These are phyloP conservation scores for Pachyseris speciosa DNA, from an alignment of 64 coral and sea anemone genomes.

Conservation along the genomic window DNA sequence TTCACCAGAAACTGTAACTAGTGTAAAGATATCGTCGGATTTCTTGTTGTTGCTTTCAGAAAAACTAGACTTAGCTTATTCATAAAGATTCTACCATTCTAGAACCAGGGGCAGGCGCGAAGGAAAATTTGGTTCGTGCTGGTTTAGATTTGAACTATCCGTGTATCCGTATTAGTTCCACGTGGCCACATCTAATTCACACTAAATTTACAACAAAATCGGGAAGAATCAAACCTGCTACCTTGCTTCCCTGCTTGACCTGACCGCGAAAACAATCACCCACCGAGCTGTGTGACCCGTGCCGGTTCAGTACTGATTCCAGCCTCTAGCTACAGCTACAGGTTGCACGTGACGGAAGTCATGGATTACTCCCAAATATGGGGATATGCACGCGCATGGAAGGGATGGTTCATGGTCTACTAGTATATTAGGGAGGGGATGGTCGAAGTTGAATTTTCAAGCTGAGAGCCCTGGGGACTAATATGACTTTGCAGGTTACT, in stretches of 20 bases:
- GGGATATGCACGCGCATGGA: background rate
- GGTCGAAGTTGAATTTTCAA: background rate
- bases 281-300: too few relatives aligned
- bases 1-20: too few relatives aligned
- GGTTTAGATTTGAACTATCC: too few relatives aligned
- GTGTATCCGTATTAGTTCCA: too few relatives aligned
- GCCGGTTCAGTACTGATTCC: background rate
- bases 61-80: too few relatives aligned
- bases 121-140: too few relatives aligned
- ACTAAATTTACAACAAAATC: background rate
- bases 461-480: background rate
- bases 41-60: too few relatives aligned
- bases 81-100: too few relatives aligned
- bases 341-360: conserved; percentile 14
- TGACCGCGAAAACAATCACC: too few relatives aligned
- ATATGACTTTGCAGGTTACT: conserved; percentile 16
- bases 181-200: too few relatives aligned
- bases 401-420: background rate
- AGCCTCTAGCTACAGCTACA: background rate
- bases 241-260: background rate
- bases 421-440: background rate
- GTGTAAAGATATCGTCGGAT: too few relatives aligned
- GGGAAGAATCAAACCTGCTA: background rate
- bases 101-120: too few relatives aligned
- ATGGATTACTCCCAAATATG: background rate